A percentile compares a stretch with the other conserved stretches of the same genome.
Conservation (phyloP, 2,888 invertebrate genomes). For the Epicampocera succincta region DNA sequence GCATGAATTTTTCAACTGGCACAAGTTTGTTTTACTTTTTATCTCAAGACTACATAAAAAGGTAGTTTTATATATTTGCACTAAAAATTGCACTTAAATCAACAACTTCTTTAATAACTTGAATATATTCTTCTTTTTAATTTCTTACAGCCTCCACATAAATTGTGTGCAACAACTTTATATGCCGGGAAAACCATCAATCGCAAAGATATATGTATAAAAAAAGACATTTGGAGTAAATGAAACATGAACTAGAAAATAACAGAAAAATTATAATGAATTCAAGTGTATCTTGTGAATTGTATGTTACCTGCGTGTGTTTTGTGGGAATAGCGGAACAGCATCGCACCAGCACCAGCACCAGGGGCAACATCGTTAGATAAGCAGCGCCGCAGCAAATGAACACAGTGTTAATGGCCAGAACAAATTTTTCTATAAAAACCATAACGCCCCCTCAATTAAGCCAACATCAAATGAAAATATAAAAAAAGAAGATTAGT, state of each 20-base stretch:
- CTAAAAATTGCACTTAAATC: no score
- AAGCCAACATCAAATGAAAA: constrained; percentile 25
- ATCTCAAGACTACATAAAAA: no score
- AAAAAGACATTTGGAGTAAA: constrained; percentile 37
- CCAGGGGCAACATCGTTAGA: not conserved
- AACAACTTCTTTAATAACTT: constrained; percentile 18
- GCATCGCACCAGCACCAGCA: constrained; percentile 7
- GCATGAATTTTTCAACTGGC: no score
- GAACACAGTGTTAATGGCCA: constrained; percentile 57
- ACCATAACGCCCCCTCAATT: constrained; percentile 61
- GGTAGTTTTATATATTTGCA: no score
- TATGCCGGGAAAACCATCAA: constrained; percentile 46
- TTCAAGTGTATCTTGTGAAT: constrained; percentile 53
- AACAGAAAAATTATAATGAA: constrained; percentile 30
- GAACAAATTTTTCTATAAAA: constrained; percentile 46
- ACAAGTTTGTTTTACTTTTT: no score
- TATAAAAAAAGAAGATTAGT: constrained; percentile 8
- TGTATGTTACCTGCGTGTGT: constrained; percentile 61
- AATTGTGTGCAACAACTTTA: constrained; percentile 33
- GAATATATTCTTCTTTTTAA: constrained; percentile 11
- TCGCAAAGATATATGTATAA: constrained; percentile 3
- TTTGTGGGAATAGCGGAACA: constrained; percentile 35
- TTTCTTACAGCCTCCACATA: constrained; percentile 43
- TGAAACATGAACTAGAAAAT: constrained; percentile 52
- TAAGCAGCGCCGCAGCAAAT: constrained; percentile 2